phyloP scores from a whole-genome alignment of 2,797 vertebrate genomes.

The Sebastes oblongus region DNA sequence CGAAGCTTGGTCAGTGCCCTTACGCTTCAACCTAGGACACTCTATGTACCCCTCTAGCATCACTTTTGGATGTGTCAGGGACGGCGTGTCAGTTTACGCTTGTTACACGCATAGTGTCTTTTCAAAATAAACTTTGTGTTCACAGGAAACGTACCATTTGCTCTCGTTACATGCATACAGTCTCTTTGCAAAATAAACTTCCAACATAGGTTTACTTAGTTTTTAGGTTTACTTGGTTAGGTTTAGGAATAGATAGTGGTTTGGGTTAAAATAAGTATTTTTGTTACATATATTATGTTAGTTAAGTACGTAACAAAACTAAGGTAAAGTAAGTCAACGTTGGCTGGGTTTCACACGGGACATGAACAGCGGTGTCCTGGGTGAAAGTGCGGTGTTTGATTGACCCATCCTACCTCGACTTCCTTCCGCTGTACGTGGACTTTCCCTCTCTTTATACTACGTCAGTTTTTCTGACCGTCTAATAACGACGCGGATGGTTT shows the following conservation, averaged over 20 bases:
- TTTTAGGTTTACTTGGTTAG: too few species aligned
- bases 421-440: too few species aligned
- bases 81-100: neutral
- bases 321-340: too few species aligned
- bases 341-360: too few species aligned
- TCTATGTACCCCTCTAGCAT: neutral
- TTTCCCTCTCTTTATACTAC: neutral
- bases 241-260: too few species aligned
- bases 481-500: accelerated
- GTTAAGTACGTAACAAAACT: too few species aligned
- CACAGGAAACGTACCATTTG: accelerated
- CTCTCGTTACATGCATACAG: too few species aligned
- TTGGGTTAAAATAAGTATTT: too few species aligned
- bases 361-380: neutral
- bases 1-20: neutral
- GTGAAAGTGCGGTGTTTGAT: accelerated
- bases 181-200: too few species aligned
- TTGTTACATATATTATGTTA: too few species aligned
- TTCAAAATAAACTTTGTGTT: neutral
- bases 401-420: neutral
- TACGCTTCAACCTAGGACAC: neutral
- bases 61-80: accelerated
- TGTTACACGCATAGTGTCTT: neutral
- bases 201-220: too few species aligned
- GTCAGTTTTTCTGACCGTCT: neutral